Evolutionary conservation across 1,140 invertebrate genomes (phyloP).

Genomic region (Scaptomyza graminum): DNA sequence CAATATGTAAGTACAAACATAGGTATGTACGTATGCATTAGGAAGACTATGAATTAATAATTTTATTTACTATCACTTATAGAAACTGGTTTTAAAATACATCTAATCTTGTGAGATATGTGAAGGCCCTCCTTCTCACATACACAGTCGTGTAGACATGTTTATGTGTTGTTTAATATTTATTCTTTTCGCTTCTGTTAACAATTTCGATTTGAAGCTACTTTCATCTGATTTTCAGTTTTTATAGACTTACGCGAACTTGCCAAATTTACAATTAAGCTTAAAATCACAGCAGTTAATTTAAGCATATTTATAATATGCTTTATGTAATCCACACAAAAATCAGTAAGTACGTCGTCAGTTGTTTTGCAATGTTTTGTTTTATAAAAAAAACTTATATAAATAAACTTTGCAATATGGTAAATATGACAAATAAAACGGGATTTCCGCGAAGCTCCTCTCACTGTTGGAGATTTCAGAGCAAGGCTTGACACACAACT

Average conservation of each 20-base stretch:
- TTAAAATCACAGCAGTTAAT: conserved; percentile 33
- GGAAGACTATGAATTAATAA: conserved; percentile 19
- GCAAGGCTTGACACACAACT: conserved; percentile 56
- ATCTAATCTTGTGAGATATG: conserved; percentile 12
- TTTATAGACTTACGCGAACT: conserved; percentile 46
- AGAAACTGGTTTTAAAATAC: conserved; percentile 59
- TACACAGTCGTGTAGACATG: conserved; percentile 2
- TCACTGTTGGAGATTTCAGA: conserved; percentile 30
- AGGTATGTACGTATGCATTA: neutral
- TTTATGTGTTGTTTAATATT: conserved; percentile 4
- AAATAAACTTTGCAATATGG: conserved; percentile 47
- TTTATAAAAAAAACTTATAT: conserved; percentile 40
- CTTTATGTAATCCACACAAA: neutral
- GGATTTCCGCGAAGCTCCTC: conserved; percentile 37
- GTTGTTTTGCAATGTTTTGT: conserved; percentile 20
- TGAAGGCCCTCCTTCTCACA: conserved; percentile 51
- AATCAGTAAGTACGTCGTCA: conserved; percentile 52
- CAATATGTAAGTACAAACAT: neutral
- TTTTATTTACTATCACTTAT: conserved; percentile 18
- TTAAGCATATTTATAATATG: conserved; percentile 44
- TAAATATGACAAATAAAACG: conserved; percentile 42
- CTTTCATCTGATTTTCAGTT: neutral
- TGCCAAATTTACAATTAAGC: conserved; percentile 25
- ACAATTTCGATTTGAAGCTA: conserved; percentile 7
- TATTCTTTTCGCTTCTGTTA: conserved; percentile 18